These are phyloP conservation scores for Crenuchus spilurus DNA, from an alignment of 2,797 vertebrate genomes.

Conservation along the genomic window DNA sequence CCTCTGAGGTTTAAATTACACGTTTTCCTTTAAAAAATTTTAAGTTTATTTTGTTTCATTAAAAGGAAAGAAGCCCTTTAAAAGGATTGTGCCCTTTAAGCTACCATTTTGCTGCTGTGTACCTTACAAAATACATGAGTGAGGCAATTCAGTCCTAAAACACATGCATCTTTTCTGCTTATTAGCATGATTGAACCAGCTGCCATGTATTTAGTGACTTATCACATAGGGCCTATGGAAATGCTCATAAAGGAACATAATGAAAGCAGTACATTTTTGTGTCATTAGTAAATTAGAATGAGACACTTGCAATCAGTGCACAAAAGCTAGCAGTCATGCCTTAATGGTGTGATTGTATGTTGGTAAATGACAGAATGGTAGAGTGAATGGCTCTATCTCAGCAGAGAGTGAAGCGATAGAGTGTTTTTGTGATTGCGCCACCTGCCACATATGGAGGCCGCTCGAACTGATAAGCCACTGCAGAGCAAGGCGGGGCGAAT, in stretches of 20 bases:
- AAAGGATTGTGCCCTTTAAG: no score
- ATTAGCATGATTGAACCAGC: slow-evolving; percentile 43
- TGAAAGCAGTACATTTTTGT: slow-evolving; percentile 43
- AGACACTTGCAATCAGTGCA: slow-evolving; percentile 46
- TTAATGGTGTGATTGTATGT: slow-evolving; percentile 16
- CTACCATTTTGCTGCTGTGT: neutral
- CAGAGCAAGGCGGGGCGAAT: slow-evolving; percentile 26
- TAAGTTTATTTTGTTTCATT: no score
- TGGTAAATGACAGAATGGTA: slow-evolving; percentile 43
- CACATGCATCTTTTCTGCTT: slow-evolving; percentile 16
- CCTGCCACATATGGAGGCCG: slow-evolving; percentile 41
- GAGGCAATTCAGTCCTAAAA: slow-evolving; percentile 26
- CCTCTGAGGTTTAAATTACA: no score
- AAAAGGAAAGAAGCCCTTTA: no score
- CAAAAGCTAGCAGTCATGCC: slow-evolving; percentile 9
- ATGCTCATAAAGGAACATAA: slow-evolving; percentile 45
- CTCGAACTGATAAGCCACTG: slow-evolving; percentile 22
- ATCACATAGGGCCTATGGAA: slow-evolving; percentile 27
- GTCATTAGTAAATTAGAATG: slow-evolving; percentile 48
- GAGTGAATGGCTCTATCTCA: slow-evolving; percentile 6
- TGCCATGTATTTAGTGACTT: slow-evolving; percentile 33
- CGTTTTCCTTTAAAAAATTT: no score
- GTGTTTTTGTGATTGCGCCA: slow-evolving; percentile 36
- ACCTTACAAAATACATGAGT: neutral
- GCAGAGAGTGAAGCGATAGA: slow-evolving; percentile 10